Evolutionary conservation across 2,888 invertebrate species (phyloP), one percentile per base, ranked within the genome.

Genomic region (Mantis religiosa): DNA sequence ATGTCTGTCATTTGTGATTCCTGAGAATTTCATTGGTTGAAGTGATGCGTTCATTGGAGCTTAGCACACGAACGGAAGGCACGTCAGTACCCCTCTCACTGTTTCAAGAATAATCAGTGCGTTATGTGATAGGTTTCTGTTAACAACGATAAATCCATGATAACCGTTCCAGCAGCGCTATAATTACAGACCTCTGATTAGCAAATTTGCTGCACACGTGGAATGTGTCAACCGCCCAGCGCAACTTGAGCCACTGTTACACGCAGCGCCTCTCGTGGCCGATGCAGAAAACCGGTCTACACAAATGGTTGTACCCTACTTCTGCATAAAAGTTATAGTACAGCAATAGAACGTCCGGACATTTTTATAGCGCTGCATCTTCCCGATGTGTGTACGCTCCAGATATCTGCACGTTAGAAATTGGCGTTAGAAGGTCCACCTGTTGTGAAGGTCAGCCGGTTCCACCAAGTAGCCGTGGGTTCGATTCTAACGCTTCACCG

Each of bases 231-330:
- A 3, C 3, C 4, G 30, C 4, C 3, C 6, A 34, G 8, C 3
- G 34, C 6, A 12, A 41, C 41, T 41, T 12, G 54, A 71, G 54
- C 4, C 54, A 71, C 6, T 71, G 54, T 71, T 71, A 20, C 54
- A 71, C 54, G 54, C 54, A 71, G 54, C 15, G 15, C 15, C 54
- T 71, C 15, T 71, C 54, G 54, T 41, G 41, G 41, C 41, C 12
- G 41, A 28, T 30, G 82, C 81, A 81, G n/a, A 82, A 87, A 87
- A 87, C 87, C 87, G 87, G 87, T 87, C 54, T 71, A 71, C 81
- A 12, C 83, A 30, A 87, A 89, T 87, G 86, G 83, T 71, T 89
- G 54, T 87, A 89, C n/a, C 89, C 89, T 89, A 89, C 89, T 89
- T 89, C 85, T 85, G 89, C 87, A 89, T 87, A 88, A 89, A 87